Evolutionary conservation across 2,888 invertebrate genomes (phyloP).

Genomic region (Limenitis camilla): DNA sequence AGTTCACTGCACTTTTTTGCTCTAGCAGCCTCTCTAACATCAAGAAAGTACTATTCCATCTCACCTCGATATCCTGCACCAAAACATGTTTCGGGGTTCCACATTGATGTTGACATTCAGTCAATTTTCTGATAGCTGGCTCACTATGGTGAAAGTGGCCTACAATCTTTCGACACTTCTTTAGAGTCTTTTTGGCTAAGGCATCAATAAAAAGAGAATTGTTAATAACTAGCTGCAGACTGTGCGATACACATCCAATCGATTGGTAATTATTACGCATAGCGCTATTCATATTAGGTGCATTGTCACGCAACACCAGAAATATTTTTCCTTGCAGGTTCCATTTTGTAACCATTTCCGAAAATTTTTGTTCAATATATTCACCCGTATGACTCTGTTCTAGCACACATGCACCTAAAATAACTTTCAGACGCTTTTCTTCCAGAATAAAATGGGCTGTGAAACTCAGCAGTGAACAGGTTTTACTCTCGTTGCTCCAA

Average conservation of each 20-base stretch:
- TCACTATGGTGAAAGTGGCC: conserved; percentile 17
- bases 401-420: conserved; percentile 19
- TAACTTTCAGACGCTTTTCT: conserved; percentile 18
- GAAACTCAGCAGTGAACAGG: conserved; percentile 23
- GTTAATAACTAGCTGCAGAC: neutral
- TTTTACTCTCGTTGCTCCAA: conserved; percentile 22
- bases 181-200: neutral
- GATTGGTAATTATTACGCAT: neutral
- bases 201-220: neutral
- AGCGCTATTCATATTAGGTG: conserved; percentile 8
- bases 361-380: conserved; percentile 18
- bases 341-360: conserved; percentile 11
- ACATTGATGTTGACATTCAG: conserved; percentile 23
- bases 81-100: neutral
- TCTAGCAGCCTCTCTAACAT: conserved; percentile 18
- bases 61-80: conserved; percentile 17
- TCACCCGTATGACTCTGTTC: conserved; percentile 9
- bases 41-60: conserved; percentile 18
- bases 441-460: conserved; percentile 18
- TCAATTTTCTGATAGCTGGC: conserved; percentile 13
- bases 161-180: conserved; percentile 10
- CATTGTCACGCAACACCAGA: conserved; percentile 9
- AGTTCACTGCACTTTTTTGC: conserved; percentile 13
- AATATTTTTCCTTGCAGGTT: conserved; percentile 5
- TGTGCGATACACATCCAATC: neutral